Conservation (phyloP, 2,888 invertebrate species). For the Dicycla oo region DNA sequence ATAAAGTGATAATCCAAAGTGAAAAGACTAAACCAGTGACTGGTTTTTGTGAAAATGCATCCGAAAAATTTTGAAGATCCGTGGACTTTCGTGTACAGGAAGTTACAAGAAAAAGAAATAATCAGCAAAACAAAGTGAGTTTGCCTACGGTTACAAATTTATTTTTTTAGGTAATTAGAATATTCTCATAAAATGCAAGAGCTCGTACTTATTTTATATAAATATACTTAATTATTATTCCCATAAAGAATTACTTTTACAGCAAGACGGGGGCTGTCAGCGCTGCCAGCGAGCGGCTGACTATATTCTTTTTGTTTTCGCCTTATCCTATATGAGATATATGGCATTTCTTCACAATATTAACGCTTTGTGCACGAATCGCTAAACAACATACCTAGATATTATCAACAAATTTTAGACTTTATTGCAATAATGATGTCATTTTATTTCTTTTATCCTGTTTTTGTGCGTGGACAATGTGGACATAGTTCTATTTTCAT, state of each 20-base stretch:
- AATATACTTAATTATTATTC: neutral
- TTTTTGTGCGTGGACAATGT: neutral
- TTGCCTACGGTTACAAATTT: neutral
- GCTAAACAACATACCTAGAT: neutral
- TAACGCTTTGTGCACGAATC: neutral
- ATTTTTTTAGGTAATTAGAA: slow-evolving; percentile 6
- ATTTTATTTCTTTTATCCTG: slow-evolving; percentile 27
- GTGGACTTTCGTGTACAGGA: slow-evolving; percentile 84
- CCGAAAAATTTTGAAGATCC: slow-evolving; percentile 75
- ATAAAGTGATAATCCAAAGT: slow-evolving; percentile 5
- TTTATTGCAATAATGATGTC: slow-evolving; percentile 11
- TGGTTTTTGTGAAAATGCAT: slow-evolving; percentile 72
- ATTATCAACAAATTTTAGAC: neutral
- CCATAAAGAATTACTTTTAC: neutral
- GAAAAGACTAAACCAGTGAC: slow-evolving; percentile 14
- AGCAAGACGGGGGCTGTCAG: neutral
- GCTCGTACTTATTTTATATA: neutral
- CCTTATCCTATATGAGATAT: neutral
- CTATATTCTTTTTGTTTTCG: neutral
- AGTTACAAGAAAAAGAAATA: slow-evolving; percentile 83
- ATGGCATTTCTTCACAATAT: neutral
- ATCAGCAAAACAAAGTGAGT: slow-evolving; percentile 83
- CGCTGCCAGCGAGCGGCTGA: neutral
- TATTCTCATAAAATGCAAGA: neutral
- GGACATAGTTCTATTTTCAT: slow-evolving; percentile 1